A percentile compares a stretch with the other conserved stretches of the same genome.
These are phyloP conservation scores for Drosophila yakuba DNA, from an alignment of 1,140 invertebrate species.

Conservation along the genomic window DNA sequence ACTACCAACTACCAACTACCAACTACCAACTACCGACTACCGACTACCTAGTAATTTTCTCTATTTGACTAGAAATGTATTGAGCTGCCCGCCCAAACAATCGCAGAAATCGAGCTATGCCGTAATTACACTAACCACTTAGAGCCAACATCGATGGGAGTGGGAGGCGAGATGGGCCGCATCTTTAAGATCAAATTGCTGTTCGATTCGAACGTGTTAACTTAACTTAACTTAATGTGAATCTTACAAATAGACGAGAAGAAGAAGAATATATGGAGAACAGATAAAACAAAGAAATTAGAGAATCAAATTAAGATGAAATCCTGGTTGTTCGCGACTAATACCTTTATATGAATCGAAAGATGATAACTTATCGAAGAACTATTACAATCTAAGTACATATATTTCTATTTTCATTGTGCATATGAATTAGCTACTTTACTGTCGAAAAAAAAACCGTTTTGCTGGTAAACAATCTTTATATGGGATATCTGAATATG, in stretches of 20 bases:
- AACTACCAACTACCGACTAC: not conserved
- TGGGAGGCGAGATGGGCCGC: conserved; percentile 12
- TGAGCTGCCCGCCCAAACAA: conserved; percentile 36
- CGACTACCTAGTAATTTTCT: conserved; percentile 11
- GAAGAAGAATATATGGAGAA: not conserved
- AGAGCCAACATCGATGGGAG: conserved; percentile 19
- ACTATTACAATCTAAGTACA: conserved; percentile 50
- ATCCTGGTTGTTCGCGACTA: conserved; percentile 65
- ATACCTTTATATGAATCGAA: conserved; percentile 55
- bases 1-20: not conserved
- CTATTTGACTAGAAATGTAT: conserved; percentile 19
- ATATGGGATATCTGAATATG: conserved; percentile 27
- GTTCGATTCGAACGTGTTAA: conserved; percentile 16
- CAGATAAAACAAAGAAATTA: conserved; percentile 5
- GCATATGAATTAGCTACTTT: conserved; percentile 53
- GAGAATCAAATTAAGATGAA: conserved; percentile 54
- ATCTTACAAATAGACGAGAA: not conserved
- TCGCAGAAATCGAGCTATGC: conserved; percentile 48
- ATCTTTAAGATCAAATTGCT: conserved; percentile 24
- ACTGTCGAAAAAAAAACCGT: conserved; percentile 24
- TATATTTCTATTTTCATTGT: conserved; percentile 61
- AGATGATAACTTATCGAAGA: conserved; percentile 36
- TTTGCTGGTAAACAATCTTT: conserved; percentile 52
- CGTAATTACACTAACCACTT: conserved; percentile 25
- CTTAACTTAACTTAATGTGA: not conserved